These are phyloP conservation scores for Drosophila neonasuta DNA, from an alignment of 2,888 invertebrate species.

Conservation along the genomic window DNA sequence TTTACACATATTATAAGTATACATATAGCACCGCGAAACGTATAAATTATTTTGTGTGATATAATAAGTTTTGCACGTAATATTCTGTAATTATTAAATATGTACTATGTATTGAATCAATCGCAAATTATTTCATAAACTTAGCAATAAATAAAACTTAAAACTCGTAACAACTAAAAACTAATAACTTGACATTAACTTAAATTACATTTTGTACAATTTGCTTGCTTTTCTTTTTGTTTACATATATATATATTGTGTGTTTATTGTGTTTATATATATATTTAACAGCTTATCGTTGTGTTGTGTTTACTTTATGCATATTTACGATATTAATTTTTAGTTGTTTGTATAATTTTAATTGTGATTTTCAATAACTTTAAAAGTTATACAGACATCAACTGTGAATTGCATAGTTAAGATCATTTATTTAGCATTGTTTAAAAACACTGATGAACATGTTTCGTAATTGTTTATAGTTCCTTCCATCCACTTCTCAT, in stretches of 20 bases:
- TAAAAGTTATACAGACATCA: slow-evolving; percentile 71
- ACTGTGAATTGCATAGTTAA: slow-evolving; percentile 57
- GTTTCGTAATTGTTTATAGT: slow-evolving; percentile 16
- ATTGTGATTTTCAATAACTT: slow-evolving; percentile 59
- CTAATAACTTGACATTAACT: slow-evolving; percentile 49
- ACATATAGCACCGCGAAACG: slow-evolving; percentile 76
- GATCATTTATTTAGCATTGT: slow-evolving; percentile 57
- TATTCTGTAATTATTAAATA: slow-evolving; percentile 28
- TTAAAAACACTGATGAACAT: slow-evolving; percentile 53
- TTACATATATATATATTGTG: slow-evolving; percentile 25
- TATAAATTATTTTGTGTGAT: slow-evolving; percentile 61
- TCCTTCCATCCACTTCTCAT: slow-evolving; percentile 8
- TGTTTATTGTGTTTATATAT: slow-evolving; percentile 39
- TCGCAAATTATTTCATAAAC: slow-evolving; percentile 44
- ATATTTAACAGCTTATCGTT: slow-evolving; percentile 69
- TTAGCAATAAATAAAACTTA: slow-evolving; percentile 64
- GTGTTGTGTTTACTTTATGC: slow-evolving; percentile 50
- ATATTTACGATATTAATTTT: slow-evolving; percentile 40
- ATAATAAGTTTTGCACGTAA: slow-evolving; percentile 9
- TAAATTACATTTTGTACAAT: slow-evolving; percentile 72
- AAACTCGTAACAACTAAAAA: slow-evolving; percentile 61
- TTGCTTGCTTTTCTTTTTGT: slow-evolving; percentile 52
- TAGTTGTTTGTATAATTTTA: slow-evolving; percentile 36
- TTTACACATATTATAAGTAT: slow-evolving; percentile 53
- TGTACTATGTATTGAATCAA: slow-evolving; percentile 21